Evolutionary conservation across 2,797 vertebrate species (phyloP).

Genomic region (Leptoclinus maculatus): DNA sequence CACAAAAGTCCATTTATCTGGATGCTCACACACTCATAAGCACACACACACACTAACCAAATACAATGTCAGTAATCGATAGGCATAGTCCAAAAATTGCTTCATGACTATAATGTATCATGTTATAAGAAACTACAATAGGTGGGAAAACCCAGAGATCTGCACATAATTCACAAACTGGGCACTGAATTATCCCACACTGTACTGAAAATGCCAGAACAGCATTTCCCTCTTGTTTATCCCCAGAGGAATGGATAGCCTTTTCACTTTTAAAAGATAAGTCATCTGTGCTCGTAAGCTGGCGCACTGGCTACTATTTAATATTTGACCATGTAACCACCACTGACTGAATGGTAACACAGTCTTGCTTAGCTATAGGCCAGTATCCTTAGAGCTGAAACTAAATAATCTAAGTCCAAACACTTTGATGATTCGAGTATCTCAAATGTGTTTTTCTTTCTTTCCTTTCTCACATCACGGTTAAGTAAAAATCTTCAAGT

Average conservation of each 20-base stretch:
- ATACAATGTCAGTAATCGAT: slow-evolving; percentile 33
- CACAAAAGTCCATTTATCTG: not conserved
- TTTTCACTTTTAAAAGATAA: slow-evolving; percentile 59
- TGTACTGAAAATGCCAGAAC: slow-evolving; percentile 62
- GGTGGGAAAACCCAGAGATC: slow-evolving; percentile 26
- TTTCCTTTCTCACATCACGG: not conserved
- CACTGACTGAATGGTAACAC: slow-evolving; percentile 43
- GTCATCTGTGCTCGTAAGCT: slow-evolving; percentile 20
- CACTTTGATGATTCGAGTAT: not conserved
- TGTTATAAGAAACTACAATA: slow-evolving; percentile 8
- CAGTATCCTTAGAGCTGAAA: not conserved
- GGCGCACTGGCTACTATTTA: slow-evolving; percentile 43
- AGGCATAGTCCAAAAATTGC: not conserved
- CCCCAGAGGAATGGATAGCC: slow-evolving; percentile 58
- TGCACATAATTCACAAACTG: slow-evolving; percentile 51
- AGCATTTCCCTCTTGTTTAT: slow-evolving; percentile 66
- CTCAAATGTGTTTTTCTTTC: not conserved
- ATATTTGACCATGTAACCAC: slow-evolving; percentile 40
- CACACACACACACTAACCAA: not conserved
- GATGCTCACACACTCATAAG: not conserved
- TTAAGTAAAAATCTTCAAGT: not conserved
- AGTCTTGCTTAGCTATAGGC: not conserved
- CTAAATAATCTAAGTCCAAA: not conserved
- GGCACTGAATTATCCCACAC: slow-evolving; percentile 56
- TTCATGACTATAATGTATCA: slow-evolving; percentile 16